Base-by-base conservation (phyloP, 2,113 vertebrate species). In the Hippocampus comes region DNA sequence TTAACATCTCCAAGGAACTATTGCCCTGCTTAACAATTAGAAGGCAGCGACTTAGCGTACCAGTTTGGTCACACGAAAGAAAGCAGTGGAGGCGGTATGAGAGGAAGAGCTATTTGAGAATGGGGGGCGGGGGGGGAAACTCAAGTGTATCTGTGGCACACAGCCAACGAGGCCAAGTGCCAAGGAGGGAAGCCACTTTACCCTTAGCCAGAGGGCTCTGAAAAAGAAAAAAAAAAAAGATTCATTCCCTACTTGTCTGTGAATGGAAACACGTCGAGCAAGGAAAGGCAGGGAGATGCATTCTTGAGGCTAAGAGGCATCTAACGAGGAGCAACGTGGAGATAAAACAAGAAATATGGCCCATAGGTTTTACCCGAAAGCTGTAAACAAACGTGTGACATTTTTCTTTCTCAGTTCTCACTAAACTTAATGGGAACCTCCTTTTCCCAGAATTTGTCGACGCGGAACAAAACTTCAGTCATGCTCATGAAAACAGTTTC, bases 111-210 rank as follows among this genome's bases (percentile, higher is more conserved):
- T 69, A 75, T 78, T 78, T 76, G 42, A 72, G 76, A 85, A 87
- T 73, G 77, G 84, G 81, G 84, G 82, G 78, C 3, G 11, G 43
- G 46, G 27, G 27, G 27, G 76, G 78, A 27, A 64, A 69, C 67
- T 80, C 17, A 41, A 41, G 75, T 86, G 81, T 63, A 67, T 84
- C 76, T 76, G 46, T 7, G 86, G 83, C 84, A 68, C 10, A 18
- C 27, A 67, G 88, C 85, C 86, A 88, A 79, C 63, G 43, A 25
- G 79, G 55, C 42, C 67, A 68, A 78, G 79, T 73, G 86, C 85
- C 85, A 85, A 85, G 25, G 66, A 83, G 77, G 72, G 81, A 85
- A 89, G 63, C 81, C 83, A 84, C 30, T 84, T 82, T 86, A 79
- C 74, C 73, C 61, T 3, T 23, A 84, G 76, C 86, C 78, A 80